Evolutionary conservation across 2,113 vertebrate genomes (phyloP), one percentile per base, ranked within the genome.

Genomic region (Sphaerodactylus townsendi): DNA sequence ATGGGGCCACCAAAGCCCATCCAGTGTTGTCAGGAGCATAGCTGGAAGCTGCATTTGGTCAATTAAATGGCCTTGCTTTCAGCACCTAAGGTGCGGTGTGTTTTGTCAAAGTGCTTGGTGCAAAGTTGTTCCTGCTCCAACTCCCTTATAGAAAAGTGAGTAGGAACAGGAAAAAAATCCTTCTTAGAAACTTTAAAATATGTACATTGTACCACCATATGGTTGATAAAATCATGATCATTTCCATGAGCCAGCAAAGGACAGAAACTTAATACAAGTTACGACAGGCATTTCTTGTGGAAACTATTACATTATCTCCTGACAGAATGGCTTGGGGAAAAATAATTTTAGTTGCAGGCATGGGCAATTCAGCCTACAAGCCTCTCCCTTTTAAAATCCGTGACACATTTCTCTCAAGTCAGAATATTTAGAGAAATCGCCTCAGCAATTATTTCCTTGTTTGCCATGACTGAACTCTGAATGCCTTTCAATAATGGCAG

Each of bases 391-490:
- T 65, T 39, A 41, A 89, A 87, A 88, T 79, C 72, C 66, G 48
- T 73, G 86, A 83, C 64, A 62, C 17, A 14, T 77, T 76, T 79
- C 91, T 65, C 87, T 85, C 86, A 82, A 90, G 87, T 86, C 28
- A 23, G 76, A 91, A 77, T 64, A 81, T 89, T 77, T 73, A 88
- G 76, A 90, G 89, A 91, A 77, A 81, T 89, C 82, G 46, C 68
- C 88, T 81, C 87, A 77, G 8, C 84, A 83, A 78, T 90, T 89
- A 64, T 65, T 66, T 65, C 23, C 77, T 72, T 53, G 66, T 73
- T 81, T 84, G 73, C 88, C 71, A 44, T 84, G 41, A 8, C 37
- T 15, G 7, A 69, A 66, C 39, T 88, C 75, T 90, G 70, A 17
- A 79, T 89, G 41, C 81, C 46, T 92, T 86, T 91, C 59, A 30